Evolutionary conservation across 2,797 vertebrate genomes (phyloP), one percentile per base, ranked within the genome.

Genomic region (Mormyrops attenuatus): DNA sequence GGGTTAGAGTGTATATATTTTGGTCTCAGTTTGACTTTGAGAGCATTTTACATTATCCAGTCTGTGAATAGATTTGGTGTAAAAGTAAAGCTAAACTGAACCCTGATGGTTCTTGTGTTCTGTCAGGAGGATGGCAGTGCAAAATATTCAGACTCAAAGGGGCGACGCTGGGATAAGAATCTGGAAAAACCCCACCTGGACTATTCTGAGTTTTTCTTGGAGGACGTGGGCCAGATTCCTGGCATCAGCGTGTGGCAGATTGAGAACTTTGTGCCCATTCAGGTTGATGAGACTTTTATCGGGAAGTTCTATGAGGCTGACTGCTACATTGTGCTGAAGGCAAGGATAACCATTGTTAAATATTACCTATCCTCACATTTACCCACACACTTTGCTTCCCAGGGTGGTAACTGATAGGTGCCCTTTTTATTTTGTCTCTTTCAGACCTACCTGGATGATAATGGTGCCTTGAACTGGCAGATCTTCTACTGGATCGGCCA

Each of bases 401-500:
- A 57, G 52, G 13, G 38, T 87, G 1, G 13, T 15, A 50, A 15
- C 11, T 85, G 22, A 85, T 53, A 30, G 50, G 41, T 22, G 30
- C 17, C 22, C 11, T 63, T 22, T 11, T 30, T 52, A 73, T 30
- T 49, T 4, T 52, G 2, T 55, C 26, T 17, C 77, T 86, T 85
- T 17, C 89, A 99, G 99, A 98, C 98, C 0, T 97, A 93, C 89
- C 95, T 99, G 93, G 99, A 99, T 1, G 97, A 99, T 50, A 99
- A 97, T 0, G 96, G 98, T 0, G 95, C 97, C 0, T 91, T 99
- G 82, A 97, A 49, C 95, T 99, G 98, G 98, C 94, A 98, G 87
- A 99, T 99, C 93, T 99, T 92, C 93, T 99, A 99, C 95, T 99
- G 99, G 99, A 99, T 99, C 0, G 99, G 99, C 0, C 97, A 98